Conservation (phyloP, 1,140 invertebrate genomes). For the Charaxes varanes region DNA sequence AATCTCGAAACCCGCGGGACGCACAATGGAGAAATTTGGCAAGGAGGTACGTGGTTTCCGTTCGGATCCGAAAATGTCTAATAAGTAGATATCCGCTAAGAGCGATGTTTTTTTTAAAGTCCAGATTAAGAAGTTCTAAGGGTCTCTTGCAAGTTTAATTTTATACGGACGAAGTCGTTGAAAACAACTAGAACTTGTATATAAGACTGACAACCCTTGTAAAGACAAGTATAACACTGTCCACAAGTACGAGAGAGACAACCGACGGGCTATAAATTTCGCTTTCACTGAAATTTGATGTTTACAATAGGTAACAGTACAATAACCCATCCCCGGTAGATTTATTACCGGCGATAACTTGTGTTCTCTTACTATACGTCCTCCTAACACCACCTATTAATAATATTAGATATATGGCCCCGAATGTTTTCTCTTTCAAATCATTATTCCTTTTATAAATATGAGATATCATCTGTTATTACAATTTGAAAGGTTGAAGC, state of each 20-base stretch:
- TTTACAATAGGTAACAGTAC: slow-evolving; percentile 21
- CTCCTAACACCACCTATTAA: slow-evolving; percentile 10
- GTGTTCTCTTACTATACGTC: slow-evolving; percentile 6
- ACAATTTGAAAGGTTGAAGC: no score
- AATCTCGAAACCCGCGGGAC: no score
- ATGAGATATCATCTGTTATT: slow-evolving; percentile 4
- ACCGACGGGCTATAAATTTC: slow-evolving; percentile 16
- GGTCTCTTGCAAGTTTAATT: no score
- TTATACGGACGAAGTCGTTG: no score
- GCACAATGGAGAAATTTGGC: no score
- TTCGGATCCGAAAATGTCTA: no score
- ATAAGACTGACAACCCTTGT: no score
- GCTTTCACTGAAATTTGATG: slow-evolving; percentile 37
- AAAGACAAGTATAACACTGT: not conserved
- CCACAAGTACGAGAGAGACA: not conserved
- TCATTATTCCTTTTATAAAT: slow-evolving; percentile 7
- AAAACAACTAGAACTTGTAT: no score
- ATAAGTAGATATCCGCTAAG: no score
- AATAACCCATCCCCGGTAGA: slow-evolving; percentile 17
- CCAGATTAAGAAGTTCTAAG: no score
- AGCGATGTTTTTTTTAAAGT: no score
- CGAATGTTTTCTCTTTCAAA: slow-evolving; percentile 5
- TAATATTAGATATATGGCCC: slow-evolving; percentile 5
- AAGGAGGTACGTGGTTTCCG: no score
- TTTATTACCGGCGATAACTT: slow-evolving; percentile 20